Conservation (phyloP, 2,113 vertebrate species). For the Platichthys stellatus region DNA sequence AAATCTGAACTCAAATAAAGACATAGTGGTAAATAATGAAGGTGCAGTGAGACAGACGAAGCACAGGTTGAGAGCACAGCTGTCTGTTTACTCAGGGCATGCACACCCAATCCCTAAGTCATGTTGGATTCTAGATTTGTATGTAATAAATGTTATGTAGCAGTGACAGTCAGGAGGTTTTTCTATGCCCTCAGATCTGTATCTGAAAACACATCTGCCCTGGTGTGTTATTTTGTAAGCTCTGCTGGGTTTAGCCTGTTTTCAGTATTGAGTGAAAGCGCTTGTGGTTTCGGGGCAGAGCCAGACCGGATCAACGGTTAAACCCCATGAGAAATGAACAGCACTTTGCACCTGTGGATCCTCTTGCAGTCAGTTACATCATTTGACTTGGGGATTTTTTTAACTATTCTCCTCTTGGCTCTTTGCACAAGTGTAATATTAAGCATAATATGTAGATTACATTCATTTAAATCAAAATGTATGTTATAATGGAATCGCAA, state of each 20-base stretch:
- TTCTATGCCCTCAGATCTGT: neutral
- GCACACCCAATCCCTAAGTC: no score
- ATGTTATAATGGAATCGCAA: neutral
- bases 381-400: slow-evolving; percentile 42
- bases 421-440: neutral
- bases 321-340: slow-evolving; percentile 58
- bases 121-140: no score
- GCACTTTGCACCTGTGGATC: slow-evolving; percentile 65
- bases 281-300: slow-evolving; percentile 45
- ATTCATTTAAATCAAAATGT: neutral
- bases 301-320: slow-evolving; percentile 20
- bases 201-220: neutral
- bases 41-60: neutral
- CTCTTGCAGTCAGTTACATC: slow-evolving; percentile 64
- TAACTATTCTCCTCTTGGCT: neutral
- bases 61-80: neutral
- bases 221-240: neutral
- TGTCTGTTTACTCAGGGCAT: neutral
- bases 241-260: slow-evolving; percentile 1
- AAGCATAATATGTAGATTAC: neutral
- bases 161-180: neutral
- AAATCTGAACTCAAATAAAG: neutral
- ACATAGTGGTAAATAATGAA: neutral
- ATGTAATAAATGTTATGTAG: no score
- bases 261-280: slow-evolving; percentile 20